Evolutionary conservation across 1,140 invertebrate genomes (phyloP).

Genomic region (Ceratina calcarata): DNA sequence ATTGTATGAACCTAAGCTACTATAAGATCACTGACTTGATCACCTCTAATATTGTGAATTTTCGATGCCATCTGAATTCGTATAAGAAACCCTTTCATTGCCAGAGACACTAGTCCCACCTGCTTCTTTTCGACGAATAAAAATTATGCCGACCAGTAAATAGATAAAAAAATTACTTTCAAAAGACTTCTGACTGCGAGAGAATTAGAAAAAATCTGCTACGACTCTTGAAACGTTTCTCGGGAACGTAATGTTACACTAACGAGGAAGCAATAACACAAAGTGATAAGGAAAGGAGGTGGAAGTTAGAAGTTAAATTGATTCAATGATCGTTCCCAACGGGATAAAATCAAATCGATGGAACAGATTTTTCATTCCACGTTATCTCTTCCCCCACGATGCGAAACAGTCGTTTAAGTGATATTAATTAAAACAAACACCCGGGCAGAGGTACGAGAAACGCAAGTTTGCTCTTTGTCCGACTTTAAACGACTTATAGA

Average conservation of each 20-base stretch:
- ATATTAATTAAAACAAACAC: not conserved
- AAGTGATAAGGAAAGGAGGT: not conserved
- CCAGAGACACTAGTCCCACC: not conserved
- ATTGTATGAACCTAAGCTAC: not conserved
- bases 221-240: not conserved
- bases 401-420: not conserved
- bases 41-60: not conserved
- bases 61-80: not conserved
- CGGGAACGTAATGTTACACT: not conserved
- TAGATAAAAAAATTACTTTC: not conserved
- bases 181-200: too few species aligned
- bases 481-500: not conserved
- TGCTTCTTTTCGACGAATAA: not conserved
- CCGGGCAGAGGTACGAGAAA: not conserved
- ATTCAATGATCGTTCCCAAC: not conserved
- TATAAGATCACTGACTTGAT: not conserved
- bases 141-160: too few species aligned
- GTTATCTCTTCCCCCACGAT: not conserved
- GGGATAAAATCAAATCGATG: not conserved
- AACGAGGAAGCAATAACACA: conserved; percentile 15
- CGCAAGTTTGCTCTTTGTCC: not conserved
- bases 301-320: not conserved
- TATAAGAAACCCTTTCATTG: not conserved
- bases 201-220: too few species aligned
- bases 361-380: not conserved